Conservation (phyloP, 2,797 vertebrate genomes). For the Anguilla pacifica region DNA sequence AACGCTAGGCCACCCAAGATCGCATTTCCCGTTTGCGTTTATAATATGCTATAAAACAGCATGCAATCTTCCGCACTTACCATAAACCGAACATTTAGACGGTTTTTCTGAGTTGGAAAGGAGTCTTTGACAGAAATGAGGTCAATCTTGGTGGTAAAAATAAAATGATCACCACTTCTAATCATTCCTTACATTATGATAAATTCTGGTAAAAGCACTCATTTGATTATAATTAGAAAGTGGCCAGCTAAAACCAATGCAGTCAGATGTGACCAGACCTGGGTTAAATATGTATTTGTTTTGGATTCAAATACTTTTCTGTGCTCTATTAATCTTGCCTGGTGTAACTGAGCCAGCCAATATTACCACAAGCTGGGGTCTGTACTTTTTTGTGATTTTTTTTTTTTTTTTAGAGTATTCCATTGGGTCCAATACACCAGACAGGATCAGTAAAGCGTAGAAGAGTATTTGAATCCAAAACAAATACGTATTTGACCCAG, state of each 20-base stretch:
- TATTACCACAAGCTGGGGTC: too few relatives aligned
- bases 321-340: too few relatives aligned
- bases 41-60: constrained; percentile 31
- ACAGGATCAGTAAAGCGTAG: too few relatives aligned
- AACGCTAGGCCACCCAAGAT: constrained; percentile 29
- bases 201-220: background rate
- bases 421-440: too few relatives aligned
- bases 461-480: too few relatives aligned
- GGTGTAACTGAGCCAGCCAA: too few relatives aligned
- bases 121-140: background rate
- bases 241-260: background rate
- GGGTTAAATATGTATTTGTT: too few relatives aligned
- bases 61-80: background rate
- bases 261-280: background rate
- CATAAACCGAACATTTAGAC: background rate
- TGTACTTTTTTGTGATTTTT: too few relatives aligned
- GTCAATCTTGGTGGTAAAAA: background rate
- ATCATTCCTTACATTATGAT: background rate
- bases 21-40: constrained; percentile 39
- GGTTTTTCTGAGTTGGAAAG: background rate
- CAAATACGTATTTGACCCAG: too few relatives aligned
- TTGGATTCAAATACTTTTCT: too few relatives aligned
- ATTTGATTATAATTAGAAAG: background rate
- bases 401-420: too few relatives aligned
- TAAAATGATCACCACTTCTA: background rate